Conservation (phyloP, 2,113 vertebrate genomes). For the Engystomops pustulosus region DNA sequence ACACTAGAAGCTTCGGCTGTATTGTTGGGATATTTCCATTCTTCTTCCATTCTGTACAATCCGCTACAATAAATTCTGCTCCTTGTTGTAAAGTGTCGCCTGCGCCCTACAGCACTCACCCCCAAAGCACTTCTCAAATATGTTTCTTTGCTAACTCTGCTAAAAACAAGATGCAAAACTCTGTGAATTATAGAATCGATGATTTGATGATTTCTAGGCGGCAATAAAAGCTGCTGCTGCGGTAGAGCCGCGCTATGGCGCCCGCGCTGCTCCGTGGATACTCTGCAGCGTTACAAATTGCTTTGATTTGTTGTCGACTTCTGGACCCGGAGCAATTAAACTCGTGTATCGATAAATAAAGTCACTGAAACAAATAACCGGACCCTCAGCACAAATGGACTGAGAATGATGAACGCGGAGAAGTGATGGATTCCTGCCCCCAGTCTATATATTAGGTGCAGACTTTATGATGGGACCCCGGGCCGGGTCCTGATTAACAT, state of each 20-base stretch:
- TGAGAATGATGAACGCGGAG: not conserved
- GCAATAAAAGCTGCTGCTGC: not conserved
- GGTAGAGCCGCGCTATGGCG: not conserved
- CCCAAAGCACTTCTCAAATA: not conserved
- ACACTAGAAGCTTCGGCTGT: no score
- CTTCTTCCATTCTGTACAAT: not conserved
- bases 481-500: not conserved
- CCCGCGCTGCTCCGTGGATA: not conserved
- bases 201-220: not conserved
- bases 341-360: not conserved
- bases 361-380: not conserved
- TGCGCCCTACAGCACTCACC: not conserved
- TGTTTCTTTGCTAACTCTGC: not conserved
- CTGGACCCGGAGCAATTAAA: constrained; percentile 13
- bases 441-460: not conserved
- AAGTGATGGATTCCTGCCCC: no score
- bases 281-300: not conserved
- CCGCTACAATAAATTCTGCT: not conserved
- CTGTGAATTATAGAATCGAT: not conserved
- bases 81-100: not conserved
- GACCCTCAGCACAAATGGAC: not conserved
- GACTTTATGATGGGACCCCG: not conserved
- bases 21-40: not conserved
- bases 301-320: constrained; percentile 17
- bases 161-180: not conserved